Base-by-base conservation (phyloP, 2,797 vertebrate genomes). In the Sternotherus odoratus region DNA sequence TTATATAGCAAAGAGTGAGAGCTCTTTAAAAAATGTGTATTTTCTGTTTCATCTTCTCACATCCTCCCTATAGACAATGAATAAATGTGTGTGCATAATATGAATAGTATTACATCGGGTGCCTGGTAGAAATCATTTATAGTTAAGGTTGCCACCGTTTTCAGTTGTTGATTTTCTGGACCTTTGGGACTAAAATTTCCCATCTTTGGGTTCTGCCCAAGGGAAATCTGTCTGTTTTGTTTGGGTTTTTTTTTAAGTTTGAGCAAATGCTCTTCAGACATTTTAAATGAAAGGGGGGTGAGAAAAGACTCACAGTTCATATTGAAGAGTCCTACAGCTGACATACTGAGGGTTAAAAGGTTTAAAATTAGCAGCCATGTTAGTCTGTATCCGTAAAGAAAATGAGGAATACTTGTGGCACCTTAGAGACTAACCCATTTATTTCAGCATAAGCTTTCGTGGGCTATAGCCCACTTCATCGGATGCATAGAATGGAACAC, bases 281-380 rank as follows among this genome's bases (percentile, higher is more conserved):
- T 74, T 78, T 82, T 51, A 30, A 69, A 12, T 33, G n/a, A 63
- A 84, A 79, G 12, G 4, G 2, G 3, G 33, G 17, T 6, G n/a
- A 39, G 30, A 69, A 57, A 28, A 88, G 63, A 85, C 33, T 26
- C 19, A 1, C 1, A 4, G 60, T 84, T 26, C 28, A 13, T 24
- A 6, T 24, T 50, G 84, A 48, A 51, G 21, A 5, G 8, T 5
- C 16, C 0, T 2, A 3, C 10, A 1, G 23, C 33, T 49, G 60
- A 51, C 49, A 77, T 51, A 17, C 43, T 43, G 43, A 43, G 43
- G 43, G 43, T 43, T 43, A 43, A 43, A 8, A 43, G 43, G 43
- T 43, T 43, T 43, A 43, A 43, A 8, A 43, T 43, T 43, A 43
- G 43, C 43, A 43, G 8, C 43, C 43, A 8, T 43, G 43, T 43